These are phyloP conservation scores for Panzeria rudis DNA, from an alignment of 2,888 invertebrate genomes.

Conservation along the genomic window DNA sequence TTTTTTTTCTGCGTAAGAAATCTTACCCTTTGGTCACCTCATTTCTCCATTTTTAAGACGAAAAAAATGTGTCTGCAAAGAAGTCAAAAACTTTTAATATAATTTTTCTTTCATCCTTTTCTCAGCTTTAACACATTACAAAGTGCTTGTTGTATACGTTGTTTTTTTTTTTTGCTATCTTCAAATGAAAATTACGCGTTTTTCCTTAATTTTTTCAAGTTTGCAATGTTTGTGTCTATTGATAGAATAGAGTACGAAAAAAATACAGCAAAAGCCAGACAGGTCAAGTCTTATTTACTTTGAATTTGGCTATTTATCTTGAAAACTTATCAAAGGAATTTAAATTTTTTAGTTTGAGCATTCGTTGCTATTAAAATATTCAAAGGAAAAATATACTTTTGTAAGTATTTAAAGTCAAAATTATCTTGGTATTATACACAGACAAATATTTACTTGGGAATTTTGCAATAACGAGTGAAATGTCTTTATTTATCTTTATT, in stretches of 20 bases:
- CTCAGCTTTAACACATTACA: not conserved
- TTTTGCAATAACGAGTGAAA: not conserved
- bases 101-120: conserved; percentile 35
- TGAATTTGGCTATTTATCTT: conserved; percentile 65
- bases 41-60: not conserved
- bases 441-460: conserved; percentile 25
- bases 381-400: conserved; percentile 1
- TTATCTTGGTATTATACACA: conserved; percentile 29
- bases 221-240: conserved; percentile 47
- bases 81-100: conserved; percentile 66
- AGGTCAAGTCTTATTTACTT: conserved; percentile 68
- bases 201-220: conserved; percentile 11
- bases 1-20: not conserved
- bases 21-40: conserved; percentile 31
- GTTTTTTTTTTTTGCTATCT: not conserved
- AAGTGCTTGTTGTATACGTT: not conserved
- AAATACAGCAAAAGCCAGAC: conserved; percentile 61
- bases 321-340: conserved; percentile 64
- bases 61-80: conserved; percentile 22
- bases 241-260: conserved; percentile 11
- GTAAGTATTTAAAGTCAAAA: conserved; percentile 8
- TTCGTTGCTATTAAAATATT: conserved; percentile 9
- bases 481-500: conserved; percentile 44
- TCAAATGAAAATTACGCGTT: conserved; percentile 62
- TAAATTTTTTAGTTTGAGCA: not conserved